Conservation (phyloP, 2,888 invertebrate species). For the Aplocera efformata region DNA sequence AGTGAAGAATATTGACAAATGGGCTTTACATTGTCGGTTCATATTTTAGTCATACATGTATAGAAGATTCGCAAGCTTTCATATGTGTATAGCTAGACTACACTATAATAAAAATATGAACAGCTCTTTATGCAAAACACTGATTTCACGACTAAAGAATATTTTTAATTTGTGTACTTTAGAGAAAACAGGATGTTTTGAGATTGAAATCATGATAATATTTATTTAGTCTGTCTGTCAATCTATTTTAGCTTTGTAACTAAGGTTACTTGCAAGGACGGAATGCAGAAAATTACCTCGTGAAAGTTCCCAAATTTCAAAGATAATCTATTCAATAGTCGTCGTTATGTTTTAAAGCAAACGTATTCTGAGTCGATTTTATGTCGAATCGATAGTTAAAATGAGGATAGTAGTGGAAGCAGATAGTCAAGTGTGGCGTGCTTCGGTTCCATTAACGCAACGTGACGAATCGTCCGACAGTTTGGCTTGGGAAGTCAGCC, state of each 20-base stretch:
- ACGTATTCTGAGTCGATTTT: constrained; percentile 24
- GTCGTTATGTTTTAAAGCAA: constrained; percentile 15
- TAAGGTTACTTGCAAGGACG: too few species aligned
- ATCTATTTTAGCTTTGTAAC: too few species aligned
- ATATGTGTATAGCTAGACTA: too few species aligned
- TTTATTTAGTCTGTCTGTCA: too few species aligned
- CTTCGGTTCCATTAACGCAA: constrained; percentile 73
- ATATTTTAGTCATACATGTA: background rate
- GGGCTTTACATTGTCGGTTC: background rate
- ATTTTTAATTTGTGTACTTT: too few species aligned
- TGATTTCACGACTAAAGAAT: too few species aligned
- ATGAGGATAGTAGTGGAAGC: constrained; percentile 53
- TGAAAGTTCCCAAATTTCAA: constrained; percentile 4
- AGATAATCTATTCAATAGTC: constrained; percentile 11
- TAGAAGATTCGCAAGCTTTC: too few species aligned
- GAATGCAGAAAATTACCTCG: constrained; percentile 1
- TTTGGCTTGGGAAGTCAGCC: constrained; percentile 32
- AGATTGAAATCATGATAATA: too few species aligned
- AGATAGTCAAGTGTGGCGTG: constrained; percentile 76
- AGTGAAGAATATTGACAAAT: constrained; percentile 11
- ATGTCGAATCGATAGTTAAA: constrained; percentile 49
- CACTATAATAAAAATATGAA: too few species aligned
- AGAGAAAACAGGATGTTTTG: too few species aligned
- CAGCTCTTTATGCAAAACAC: too few species aligned
- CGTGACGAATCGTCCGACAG: constrained; percentile 73